Evolutionary conservation across 2,113 vertebrate genomes (phyloP).

Genomic region (Petroica traversi): DNA sequence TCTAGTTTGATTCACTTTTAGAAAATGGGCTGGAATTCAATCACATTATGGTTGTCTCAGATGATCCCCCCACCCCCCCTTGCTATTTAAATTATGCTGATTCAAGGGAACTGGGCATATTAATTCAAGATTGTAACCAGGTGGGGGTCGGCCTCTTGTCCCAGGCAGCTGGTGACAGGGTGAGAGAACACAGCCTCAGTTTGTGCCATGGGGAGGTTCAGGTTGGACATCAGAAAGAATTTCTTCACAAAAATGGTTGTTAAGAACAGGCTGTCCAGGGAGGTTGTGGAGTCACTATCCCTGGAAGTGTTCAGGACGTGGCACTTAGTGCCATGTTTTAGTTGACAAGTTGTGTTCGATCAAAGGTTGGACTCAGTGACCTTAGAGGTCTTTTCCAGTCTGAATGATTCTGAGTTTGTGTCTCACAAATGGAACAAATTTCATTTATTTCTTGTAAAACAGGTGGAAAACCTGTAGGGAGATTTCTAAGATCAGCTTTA

Average conservation of each 20-base stretch:
- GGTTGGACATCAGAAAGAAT: neutral
- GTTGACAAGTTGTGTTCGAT: neutral
- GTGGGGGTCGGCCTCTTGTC: neutral
- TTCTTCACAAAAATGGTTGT: neutral
- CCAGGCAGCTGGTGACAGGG: neutral
- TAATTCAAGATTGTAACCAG: neutral
- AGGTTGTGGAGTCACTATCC: neutral
- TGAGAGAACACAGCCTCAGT: neutral
- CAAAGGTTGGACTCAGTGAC: neutral
- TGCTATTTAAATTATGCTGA: neutral
- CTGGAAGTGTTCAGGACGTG: neutral
- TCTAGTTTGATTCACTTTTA: neutral
- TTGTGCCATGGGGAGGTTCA: neutral
- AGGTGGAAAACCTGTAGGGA: neutral
- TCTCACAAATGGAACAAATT: neutral
- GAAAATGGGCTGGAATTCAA: neutral
- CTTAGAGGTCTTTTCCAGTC: neutral
- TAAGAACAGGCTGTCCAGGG: neutral
- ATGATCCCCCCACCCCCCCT: fast-evolving
- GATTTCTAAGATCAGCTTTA: neutral
- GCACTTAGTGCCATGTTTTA: neutral
- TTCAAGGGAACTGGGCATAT: neutral
- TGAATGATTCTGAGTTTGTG: neutral
- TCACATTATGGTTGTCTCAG: neutral
- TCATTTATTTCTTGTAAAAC: neutral